A percentile compares a stretch with the other conserved stretches of the same genome.
phyloP scores from a whole-genome alignment of 2,888 invertebrate genomes.

The Pyrgus malvae region DNA sequence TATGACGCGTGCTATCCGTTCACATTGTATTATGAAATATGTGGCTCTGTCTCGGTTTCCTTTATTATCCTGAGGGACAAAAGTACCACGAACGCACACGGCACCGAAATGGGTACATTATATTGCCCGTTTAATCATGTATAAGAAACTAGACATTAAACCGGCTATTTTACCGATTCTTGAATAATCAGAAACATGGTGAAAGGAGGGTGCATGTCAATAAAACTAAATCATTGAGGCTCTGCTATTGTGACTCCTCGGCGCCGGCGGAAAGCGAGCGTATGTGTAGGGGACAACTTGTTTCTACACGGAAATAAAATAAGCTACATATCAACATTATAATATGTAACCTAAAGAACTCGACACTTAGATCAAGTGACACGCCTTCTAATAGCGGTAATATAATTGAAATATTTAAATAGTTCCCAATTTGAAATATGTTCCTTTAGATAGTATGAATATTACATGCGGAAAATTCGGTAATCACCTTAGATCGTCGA shows the following conservation, averaged over 20 bases:
- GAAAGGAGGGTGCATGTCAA: slow-evolving; percentile 75
- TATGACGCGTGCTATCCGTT: neutral
- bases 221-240: slow-evolving; percentile 79
- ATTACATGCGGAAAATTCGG: slow-evolving; percentile 14
- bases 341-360: neutral
- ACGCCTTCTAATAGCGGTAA: too few relatives aligned
- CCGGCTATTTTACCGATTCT: slow-evolving; percentile 47
- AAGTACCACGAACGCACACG: neutral
- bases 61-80: neutral
- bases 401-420: neutral
- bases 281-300: slow-evolving; percentile 74
- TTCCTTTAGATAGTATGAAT: slow-evolving; percentile 11
- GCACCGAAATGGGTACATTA: neutral
- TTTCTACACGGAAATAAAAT: slow-evolving; percentile 69
- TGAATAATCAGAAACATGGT: slow-evolving; percentile 58
- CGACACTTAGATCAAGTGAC: neutral
- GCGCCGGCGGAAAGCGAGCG: slow-evolving; percentile 78
- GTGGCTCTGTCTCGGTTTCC: neutral
- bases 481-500: slow-evolving; percentile 17
- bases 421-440: neutral
- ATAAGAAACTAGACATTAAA: slow-evolving; percentile 41
- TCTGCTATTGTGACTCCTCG: slow-evolving; percentile 69
- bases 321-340: slow-evolving; percentile 44
- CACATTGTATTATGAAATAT: neutral
- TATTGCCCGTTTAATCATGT: slow-evolving; percentile 6